Evolutionary conservation across 2,113 vertebrate species (phyloP), one percentile per base, ranked within the genome.

Genomic region (Platichthys flesus): DNA sequence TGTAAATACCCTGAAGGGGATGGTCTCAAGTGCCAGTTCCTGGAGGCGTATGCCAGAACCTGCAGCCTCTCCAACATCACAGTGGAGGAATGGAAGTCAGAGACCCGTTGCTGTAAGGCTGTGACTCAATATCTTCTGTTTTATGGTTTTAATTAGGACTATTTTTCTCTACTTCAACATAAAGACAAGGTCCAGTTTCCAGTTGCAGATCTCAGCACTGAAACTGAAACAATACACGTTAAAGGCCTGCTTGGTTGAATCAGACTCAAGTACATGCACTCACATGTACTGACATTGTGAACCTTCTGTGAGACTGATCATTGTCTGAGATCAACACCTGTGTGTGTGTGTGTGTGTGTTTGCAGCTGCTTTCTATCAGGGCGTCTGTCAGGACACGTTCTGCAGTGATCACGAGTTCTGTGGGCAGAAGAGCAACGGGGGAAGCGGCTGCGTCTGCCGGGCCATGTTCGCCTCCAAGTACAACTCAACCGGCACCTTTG

Each of bases 391-490:
- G 58, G 52, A 83, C 76, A 65, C 16, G 64, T 57, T 56, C 68
- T 88, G 86, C 62, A 78, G 76, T 9, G 18, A 31, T n/a, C 69
- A 86, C 0, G 84, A 86, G 73, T 89, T 84, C 52, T 89, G 82
- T 3, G 79, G 65, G 26, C 3, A 69, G 40, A 21, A 35, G 58
- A 35, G 6, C 5, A 3, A 10, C 0, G 56, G 71, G 15, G 15
- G 60, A 20, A 35, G 20, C 20, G 21, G 14, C 2, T 89, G 87
- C 66, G 28, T 78, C 63, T 89, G 84, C n/a, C 76, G 79, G 0
- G 2, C 8, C 20, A 18, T 75, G 37, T 83, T 78, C 52, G 84
- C 76, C 16, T 75, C 71, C 1, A 55, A 60, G 9, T 76, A 85
- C 67, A 67, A 23, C 67, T n/a, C 60, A 0, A 47, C 3, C 2